Evolutionary conservation across 2,888 invertebrate genomes (phyloP).

Genomic region (Trissoscelio sp.): DNA sequence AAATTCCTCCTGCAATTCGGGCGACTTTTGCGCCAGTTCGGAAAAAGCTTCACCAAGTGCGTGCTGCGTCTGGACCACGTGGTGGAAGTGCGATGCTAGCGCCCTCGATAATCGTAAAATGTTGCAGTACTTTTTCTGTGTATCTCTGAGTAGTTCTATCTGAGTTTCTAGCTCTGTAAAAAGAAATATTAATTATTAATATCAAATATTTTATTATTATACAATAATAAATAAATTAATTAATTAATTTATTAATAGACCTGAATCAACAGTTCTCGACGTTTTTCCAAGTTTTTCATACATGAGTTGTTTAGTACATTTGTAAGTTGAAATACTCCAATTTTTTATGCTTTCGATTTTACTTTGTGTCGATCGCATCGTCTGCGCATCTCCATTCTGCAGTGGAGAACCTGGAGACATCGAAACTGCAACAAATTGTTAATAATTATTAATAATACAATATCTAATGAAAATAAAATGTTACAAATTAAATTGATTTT

Average conservation of each 20-base stretch:
- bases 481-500: background rate
- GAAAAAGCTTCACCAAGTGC: conserved; percentile 96
- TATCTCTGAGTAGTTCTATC: conserved; percentile 96
- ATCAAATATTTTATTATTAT: conserved; percentile 7
- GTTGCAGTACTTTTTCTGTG: conserved; percentile 95
- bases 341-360: conserved; percentile 96
- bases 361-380: conserved; percentile 88
- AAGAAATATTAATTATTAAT: background rate
- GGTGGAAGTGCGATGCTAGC: conserved; percentile 94
- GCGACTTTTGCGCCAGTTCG: conserved; percentile 97
- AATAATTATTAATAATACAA: background rate
- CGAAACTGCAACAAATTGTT: conserved; percentile 62
- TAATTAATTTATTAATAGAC: conserved; percentile 83
- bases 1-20: conserved; percentile 97
- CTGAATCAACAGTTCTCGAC: conserved; percentile 94
- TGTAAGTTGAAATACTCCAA: conserved; percentile 99
- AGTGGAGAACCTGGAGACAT: conserved; percentile 85
- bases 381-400: conserved; percentile 87
- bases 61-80: conserved; percentile 94
- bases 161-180: conserved; percentile 94
- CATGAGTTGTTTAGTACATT: conserved; percentile 98
- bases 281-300: conserved; percentile 98
- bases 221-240: too few species aligned
- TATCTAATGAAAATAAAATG: background rate
- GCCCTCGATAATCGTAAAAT: conserved; percentile 93